Conservation (phyloP, 2,113 vertebrate genomes). For the Anser brachyrhynchus region DNA sequence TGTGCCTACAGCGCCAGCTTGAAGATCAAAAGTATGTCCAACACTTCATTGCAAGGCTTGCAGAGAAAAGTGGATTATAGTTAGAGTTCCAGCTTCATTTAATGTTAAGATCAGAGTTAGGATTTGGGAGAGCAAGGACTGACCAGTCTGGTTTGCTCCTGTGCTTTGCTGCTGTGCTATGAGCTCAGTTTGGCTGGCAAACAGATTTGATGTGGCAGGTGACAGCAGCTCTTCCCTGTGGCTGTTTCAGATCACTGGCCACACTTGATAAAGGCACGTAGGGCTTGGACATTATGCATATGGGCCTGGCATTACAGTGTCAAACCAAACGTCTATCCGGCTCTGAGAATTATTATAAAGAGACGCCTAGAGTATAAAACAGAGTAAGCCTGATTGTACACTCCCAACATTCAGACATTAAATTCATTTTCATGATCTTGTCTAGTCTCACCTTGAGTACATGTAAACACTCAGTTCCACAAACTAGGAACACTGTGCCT, state of each 20-base stretch:
- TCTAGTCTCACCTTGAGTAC: not conserved
- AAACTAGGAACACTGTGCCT: not conserved
- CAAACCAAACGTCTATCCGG: not conserved
- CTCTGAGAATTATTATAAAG: not conserved
- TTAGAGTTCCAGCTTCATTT: not conserved
- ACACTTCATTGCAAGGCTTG: not conserved
- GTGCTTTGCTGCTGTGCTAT: not conserved
- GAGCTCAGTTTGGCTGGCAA: not conserved
- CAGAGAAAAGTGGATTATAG: not conserved
- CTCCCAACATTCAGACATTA: not conserved
- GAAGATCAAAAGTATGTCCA: not conserved
- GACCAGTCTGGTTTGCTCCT: not conserved
- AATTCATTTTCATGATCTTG: not conserved
- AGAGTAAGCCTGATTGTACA: not conserved
- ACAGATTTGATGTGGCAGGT: not conserved
- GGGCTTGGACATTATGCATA: not conserved
- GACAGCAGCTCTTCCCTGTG: not conserved
- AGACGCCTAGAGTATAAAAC: not conserved
- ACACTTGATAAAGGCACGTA: not conserved
- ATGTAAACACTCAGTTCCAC: not conserved
- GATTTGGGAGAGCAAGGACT: not conserved
- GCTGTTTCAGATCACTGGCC: not conserved
- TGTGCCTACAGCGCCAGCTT: not conserved
- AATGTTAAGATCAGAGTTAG: not conserved
- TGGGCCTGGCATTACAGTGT: not conserved